Conservation (phyloP, 2,888 invertebrate genomes). For the Mythimna impura region DNA sequence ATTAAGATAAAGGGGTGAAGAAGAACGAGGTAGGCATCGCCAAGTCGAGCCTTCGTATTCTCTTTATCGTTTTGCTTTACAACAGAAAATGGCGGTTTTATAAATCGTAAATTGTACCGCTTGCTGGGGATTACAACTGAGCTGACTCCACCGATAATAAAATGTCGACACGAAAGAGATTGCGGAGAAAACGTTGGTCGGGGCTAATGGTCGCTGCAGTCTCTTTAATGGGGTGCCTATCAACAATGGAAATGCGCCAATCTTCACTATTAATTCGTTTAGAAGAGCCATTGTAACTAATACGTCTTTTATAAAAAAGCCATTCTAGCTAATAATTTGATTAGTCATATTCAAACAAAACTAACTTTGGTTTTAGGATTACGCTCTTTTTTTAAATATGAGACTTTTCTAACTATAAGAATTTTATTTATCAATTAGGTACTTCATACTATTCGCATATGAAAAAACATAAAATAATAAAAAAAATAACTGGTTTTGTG, state of each 20-base stretch:
- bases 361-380: no score
- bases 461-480: no score
- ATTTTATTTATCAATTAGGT: no score
- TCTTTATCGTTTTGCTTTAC: slow-evolving; percentile 81
- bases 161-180: slow-evolving; percentile 88
- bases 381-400: no score
- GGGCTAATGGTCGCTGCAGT: slow-evolving; percentile 78
- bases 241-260: slow-evolving; percentile 76
- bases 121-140: slow-evolving; percentile 83
- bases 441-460: no score
- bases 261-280: slow-evolving; percentile 67
- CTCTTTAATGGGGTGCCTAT: slow-evolving; percentile 78
- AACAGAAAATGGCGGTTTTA: slow-evolving; percentile 81
- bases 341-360: no score
- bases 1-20: slow-evolving; percentile 76
- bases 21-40: slow-evolving; percentile 70
- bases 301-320: background rate
- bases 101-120: slow-evolving; percentile 86
- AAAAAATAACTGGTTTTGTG: no score
- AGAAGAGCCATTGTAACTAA: slow-evolving; percentile 1
- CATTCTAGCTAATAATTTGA: background rate
- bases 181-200: slow-evolving; percentile 75
- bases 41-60: slow-evolving; percentile 73
- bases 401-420: no score
- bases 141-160: slow-evolving; percentile 88